phyloP scores from a whole-genome alignment of 1,140 invertebrate genomes.

The Cardiocondyla obscurior region DNA sequence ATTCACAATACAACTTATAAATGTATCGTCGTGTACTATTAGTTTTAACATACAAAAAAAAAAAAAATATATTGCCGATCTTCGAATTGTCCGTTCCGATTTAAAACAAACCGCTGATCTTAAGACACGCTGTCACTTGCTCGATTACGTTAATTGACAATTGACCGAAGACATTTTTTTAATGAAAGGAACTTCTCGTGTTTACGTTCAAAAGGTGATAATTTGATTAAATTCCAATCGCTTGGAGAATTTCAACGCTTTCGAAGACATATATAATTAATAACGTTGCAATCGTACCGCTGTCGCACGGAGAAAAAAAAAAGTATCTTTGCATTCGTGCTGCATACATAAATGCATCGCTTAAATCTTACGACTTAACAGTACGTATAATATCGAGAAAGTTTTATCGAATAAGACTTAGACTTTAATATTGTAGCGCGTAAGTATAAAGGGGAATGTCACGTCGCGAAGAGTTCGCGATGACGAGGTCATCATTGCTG shows the following conservation, averaged over 20 bases:
- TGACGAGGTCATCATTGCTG: conserved; percentile 61
- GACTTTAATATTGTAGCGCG: conserved; percentile 25
- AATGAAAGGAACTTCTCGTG: background rate
- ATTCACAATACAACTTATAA: background rate
- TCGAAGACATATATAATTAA: background rate
- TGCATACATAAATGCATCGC: conserved; percentile 35
- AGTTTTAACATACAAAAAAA: background rate
- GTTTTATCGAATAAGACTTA: conserved; percentile 62
- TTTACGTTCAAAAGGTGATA: background rate
- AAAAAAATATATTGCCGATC: background rate
- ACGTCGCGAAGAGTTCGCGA: conserved; percentile 54
- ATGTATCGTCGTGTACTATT: background rate
- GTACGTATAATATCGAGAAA: conserved; percentile 59
- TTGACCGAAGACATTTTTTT: background rate
- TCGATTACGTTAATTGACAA: background rate
- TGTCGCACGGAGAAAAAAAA: conserved; percentile 20
- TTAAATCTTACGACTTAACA: conserved; percentile 30
- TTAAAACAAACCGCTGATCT: background rate
- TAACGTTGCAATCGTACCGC: conserved; percentile 8
- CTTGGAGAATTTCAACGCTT: background rate
- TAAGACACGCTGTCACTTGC: background rate
- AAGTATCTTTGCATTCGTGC: conserved; percentile 28
- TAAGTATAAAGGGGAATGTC: conserved; percentile 25
- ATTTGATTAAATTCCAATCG: background rate
- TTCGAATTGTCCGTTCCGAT: background rate